Base-by-base conservation (phyloP, 2,797 vertebrate species). In the Phataginus tricuspis region DNA sequence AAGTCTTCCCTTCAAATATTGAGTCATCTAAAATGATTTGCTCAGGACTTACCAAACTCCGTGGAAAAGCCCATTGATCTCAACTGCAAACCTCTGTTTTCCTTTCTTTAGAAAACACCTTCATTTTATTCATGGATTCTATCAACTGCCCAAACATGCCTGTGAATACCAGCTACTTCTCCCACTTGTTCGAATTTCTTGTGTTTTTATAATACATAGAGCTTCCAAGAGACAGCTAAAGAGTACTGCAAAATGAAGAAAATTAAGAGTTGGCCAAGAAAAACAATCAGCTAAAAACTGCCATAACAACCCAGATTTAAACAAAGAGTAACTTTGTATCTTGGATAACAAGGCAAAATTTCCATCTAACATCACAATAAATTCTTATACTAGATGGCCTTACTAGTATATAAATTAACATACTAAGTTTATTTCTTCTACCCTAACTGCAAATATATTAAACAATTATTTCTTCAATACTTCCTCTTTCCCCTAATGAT, bases 361-460 rank as follows among this genome's bases (percentile, higher is more conserved):
- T 57, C 92, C 75, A 93, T 80, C 49, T 91, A 59, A 79, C 9
- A 96, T 91, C 80, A 88, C 59, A 96, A 80, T 86, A 94, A 90
- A 87, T 96, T 93, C 83, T 95, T 91, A 79, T 78, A 96, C 80
- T 85, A 95, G 68, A 78, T 39, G 39, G 90, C 66, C 79, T 90
- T 74, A 92, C 97, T 82, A 95, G 86, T 93, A 91, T 95, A 96
- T 84, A 74, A 94, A 94, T 78, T 90, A 79, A 88, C 74, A 95
- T 66, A 95, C 64, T 85, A 96, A 69, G 86, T 71, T 72, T 82
- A 55, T 91, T 88, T 95, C 82, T 96, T 88, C 86, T 95, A 86
- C 39, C 39, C 39, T 82, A 94, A 88, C 57, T 90, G 82, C 80
- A 97, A 97, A 97, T 97, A 97, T 95, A 98, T 96, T 95, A 97